A percentile compares a stretch with the other conserved stretches of the same genome.
Evolutionary conservation across 2,113 vertebrate species (phyloP).

Genomic region (Thamnophis sirtalis): DNA sequence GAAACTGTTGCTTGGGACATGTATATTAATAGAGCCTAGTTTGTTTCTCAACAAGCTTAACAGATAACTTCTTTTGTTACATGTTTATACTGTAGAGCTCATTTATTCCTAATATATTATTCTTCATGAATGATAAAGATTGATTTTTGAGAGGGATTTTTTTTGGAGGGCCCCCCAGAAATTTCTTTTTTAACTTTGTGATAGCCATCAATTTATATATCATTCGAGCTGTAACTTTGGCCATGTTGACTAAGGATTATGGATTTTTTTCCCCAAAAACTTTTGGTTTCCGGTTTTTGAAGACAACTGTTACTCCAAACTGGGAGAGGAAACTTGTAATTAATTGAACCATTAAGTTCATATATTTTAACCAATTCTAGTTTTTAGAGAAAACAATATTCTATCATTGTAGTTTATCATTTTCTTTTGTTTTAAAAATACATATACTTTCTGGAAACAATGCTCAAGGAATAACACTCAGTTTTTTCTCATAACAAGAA

Average conservation of each 20-base stretch:
- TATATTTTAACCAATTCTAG: neutral
- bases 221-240: neutral
- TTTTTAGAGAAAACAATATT: neutral
- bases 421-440: neutral
- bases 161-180: neutral
- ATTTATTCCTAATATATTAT: neutral
- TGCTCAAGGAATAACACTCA: constrained; percentile 22
- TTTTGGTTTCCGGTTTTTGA: neutral
- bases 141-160: neutral
- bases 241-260: neutral
- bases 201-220: neutral
- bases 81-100: neutral
- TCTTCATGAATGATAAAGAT: constrained; percentile 1
- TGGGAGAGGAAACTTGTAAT: neutral
- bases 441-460: neutral
- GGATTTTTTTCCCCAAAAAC: neutral
- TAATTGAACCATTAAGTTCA: neutral
- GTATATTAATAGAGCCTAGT: neutral
- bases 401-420: neutral
- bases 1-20: neutral
- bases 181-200: neutral
- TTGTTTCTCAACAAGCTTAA: neutral
- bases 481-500: neutral
- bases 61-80: neutral
- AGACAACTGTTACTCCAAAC: neutral